A percentile compares a stretch with the other conserved stretches of the same genome.
Evolutionary conservation across 2,888 invertebrate genomes (phyloP).

Genomic region (Mellilla xanthometata): DNA sequence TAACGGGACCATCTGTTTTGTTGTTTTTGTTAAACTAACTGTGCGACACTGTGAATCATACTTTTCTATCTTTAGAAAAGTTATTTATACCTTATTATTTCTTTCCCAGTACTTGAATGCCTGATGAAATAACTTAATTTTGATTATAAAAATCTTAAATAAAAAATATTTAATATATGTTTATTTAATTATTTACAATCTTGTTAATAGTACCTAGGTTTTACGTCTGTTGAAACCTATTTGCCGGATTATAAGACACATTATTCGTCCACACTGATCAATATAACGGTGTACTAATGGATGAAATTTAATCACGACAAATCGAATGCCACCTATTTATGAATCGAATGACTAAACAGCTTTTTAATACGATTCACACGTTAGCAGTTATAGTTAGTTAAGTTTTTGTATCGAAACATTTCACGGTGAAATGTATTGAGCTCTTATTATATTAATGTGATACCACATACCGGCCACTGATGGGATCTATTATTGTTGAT

Average conservation of each 20-base stretch:
- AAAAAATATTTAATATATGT: no score
- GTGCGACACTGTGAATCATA: constrained; percentile 13
- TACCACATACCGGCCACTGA: constrained; percentile 77
- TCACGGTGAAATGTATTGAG: constrained; percentile 80
- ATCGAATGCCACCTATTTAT: constrained; percentile 82
- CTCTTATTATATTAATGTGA: constrained; percentile 80
- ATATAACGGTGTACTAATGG: constrained; percentile 76
- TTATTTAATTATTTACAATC: background rate
- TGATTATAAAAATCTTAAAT: no score
- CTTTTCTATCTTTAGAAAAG: constrained; percentile 5
- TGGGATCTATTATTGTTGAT: constrained; percentile 80
- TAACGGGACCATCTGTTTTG: constrained; percentile 53
- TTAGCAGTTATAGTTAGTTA: constrained; percentile 80
- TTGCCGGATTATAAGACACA: constrained; percentile 68
- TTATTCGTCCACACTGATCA: constrained; percentile 64
- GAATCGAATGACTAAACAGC: constrained; percentile 80
- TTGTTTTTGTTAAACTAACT: constrained; percentile 19
- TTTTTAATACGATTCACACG: constrained; percentile 83
- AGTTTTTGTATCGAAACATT: constrained; percentile 80
- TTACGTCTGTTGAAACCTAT: constrained; percentile 54
- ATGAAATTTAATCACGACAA: constrained; percentile 81
- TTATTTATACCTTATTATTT: no score
- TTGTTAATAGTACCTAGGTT: background rate
- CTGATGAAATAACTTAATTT: no score
- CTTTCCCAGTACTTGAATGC: no score